Base-by-base conservation (phyloP, 2,797 vertebrate species). In the Euphonia xanthogaster region DNA sequence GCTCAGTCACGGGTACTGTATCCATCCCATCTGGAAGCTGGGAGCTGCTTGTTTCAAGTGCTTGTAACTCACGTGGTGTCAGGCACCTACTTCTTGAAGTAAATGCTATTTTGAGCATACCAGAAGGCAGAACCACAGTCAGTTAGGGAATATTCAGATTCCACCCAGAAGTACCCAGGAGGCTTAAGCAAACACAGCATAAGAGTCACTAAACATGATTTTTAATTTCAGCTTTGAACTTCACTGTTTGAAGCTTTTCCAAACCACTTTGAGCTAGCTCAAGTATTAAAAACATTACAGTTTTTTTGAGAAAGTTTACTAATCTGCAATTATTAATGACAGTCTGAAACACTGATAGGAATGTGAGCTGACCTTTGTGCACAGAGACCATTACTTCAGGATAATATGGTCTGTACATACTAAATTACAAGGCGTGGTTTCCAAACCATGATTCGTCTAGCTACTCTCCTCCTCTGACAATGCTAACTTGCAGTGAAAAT, bases 211-310 rank as follows among this genome's bases (percentile, higher is more conserved):
- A 96, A 93, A 91, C 42, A 86, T 27, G 35, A 70, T 55, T 91
- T 89, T 91, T 77, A 89, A 93, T 91, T 94, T 91, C 54, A 79
- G 84, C 92, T 94, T 95, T 96, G 84, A 95, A 92, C 65, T 95
- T 91, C 1, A 3, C 27, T 84, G 48, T 93, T 82, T 94, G 94
- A 93, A 94, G 84, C 20, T 57, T 57, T 42, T 92, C 81, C 94
- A 96, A 85, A 88, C 48, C 81, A 61, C 61, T 17, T 74, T 35
- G 55, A 87, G 44, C 37, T 82, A 37, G 35, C 22, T 48, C 37
- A 53, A 8, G 4, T 63, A 74, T 66, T 76, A 79, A 92, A 84
- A 92, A 51, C 18, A 47, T 25, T 67, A 23, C 13, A 21, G 4
- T 19, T 89, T 78, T 79, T 93, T 60, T 0, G 4, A 86, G 33